Conservation (phyloP, 2,797 vertebrate species). For the Delichon dasypus region DNA sequence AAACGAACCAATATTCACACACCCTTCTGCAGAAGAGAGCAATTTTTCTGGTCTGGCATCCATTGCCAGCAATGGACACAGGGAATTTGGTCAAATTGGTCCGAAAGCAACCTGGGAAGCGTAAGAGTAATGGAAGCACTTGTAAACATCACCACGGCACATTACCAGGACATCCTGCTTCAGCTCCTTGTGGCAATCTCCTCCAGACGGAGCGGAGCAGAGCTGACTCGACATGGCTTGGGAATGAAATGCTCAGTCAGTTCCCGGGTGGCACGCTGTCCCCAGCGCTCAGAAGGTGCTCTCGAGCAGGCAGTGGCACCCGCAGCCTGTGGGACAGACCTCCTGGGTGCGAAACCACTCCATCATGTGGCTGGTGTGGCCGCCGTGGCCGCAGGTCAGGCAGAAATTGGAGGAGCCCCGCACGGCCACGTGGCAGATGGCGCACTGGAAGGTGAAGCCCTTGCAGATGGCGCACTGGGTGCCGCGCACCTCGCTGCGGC, state of each 20-base stretch:
- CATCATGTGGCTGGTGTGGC: conserved; percentile 98
- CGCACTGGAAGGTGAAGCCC: conserved; percentile 95
- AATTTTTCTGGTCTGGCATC: neutral
- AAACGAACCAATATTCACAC: neutral
- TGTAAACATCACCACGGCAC: neutral
- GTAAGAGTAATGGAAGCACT: conserved; percentile 7
- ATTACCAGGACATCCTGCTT: neutral
- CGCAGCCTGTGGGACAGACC: conserved; percentile 94
- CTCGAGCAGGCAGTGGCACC: conserved; percentile 92
- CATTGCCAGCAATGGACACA: neutral
- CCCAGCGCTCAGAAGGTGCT: conserved; percentile 84
- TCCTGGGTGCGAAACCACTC: conserved; percentile 96
- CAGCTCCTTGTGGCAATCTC: rapidly evolving
- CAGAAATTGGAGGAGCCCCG: conserved; percentile 97
- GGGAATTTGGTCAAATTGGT: neutral
- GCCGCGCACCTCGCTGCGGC: conserved; percentile 90
- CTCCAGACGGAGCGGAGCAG: neutral
- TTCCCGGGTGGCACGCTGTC: rapidly evolving
- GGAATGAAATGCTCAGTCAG: neutral
- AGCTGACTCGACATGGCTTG: neutral
- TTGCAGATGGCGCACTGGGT: conserved; percentile 94
- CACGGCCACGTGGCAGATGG: conserved; percentile 95
- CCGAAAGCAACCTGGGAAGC: neutral
- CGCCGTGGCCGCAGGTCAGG: conserved; percentile 92
- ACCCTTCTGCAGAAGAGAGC: neutral